A percentile compares a stretch with the other conserved stretches of the same genome.
Conservation (phyloP, 2,888 invertebrate species). For the Drosophila merina region DNA sequence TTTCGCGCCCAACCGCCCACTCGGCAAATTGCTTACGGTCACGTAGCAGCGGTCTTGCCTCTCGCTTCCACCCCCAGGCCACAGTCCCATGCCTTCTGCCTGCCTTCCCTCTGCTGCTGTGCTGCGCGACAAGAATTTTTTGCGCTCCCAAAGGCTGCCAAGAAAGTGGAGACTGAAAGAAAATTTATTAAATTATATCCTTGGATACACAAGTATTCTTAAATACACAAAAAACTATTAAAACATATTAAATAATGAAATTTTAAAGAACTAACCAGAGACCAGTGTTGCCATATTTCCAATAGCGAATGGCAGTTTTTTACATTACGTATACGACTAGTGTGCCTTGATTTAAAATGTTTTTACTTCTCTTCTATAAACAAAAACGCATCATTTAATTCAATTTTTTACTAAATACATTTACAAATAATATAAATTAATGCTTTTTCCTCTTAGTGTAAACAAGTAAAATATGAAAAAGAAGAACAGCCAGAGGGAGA, state of each 20-base stretch:
- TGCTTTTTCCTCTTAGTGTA: not conserved
- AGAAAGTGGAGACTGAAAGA: slow-evolving; percentile 21
- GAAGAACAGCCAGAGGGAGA: slow-evolving; percentile 3
- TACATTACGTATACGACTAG: not conserved
- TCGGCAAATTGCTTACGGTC: slow-evolving; percentile 65
- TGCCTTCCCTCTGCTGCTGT: slow-evolving; percentile 33
- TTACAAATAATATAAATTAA: not conserved
- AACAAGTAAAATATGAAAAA: slow-evolving; percentile 6
- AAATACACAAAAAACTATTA: not conserved
- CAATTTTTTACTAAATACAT: not conserved
- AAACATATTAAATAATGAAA: not conserved
- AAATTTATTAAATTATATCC: slow-evolving; percentile 5
- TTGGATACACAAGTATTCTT: not conserved
- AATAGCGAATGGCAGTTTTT: not conserved
- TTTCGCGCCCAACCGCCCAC: slow-evolving; percentile 25
- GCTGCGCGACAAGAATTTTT: slow-evolving; percentile 59
- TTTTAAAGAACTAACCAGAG: not conserved
- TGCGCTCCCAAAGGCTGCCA: slow-evolving; percentile 39
- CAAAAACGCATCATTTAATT: no score
- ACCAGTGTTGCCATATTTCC: not conserved
- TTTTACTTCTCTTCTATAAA: no score
- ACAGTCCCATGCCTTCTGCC: not conserved
- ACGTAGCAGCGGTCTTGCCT: slow-evolving; percentile 48
- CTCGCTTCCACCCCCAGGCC: slow-evolving; percentile 2
- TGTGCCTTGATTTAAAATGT: no score